Evolutionary conservation across 37 sponge, comb jelly and placozoan species (phyloP), one percentile per base, ranked within the genome.

Genomic region (Tethya wilhelma): DNA sequence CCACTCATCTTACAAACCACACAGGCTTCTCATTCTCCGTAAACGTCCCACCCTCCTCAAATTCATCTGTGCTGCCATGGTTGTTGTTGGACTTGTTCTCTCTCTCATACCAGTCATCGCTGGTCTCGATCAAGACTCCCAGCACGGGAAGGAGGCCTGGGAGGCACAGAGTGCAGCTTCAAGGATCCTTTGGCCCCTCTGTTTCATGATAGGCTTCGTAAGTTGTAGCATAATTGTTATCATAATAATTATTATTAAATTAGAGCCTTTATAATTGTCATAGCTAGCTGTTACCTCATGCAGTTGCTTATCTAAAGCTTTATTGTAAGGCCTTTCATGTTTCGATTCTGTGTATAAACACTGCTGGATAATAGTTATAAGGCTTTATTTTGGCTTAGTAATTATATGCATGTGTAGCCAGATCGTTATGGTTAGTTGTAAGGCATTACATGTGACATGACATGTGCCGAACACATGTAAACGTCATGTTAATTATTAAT

Each of bases 121-220:
- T 45, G 74, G 71, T 5, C 14, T 75, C 31, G 82, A 86, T 38
- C 19, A 73, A 22, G 64, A 53, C 26, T 25, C 64, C 34, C 22
- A 70, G 17, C 37, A 46, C 12, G 79, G 64, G 3, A 80, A 87
- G 38, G 34, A 29, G 6, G 36, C 37, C 0, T 83, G 46, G 44
- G 26, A 69, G 17, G n/a, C 37, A 8, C 89, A 89, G 38, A 64
- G 75, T 23, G 69, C 44, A 5, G 72, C 77, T 3, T 38, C 36
- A 2, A 53, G 78, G 31, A 68, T 87, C 40, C 78, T 90, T 33
- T 90, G 91, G 91, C 91, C 91, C 1, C 58, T 90, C 2, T 77
- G 78, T 56, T 90, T 90, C 83, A 90, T 90, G 87, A 38, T 86
- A 55, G 91, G 91, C 59, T 90, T 90, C 81, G 91, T 90, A 74